A percentile compares a stretch with the other conserved stretches of the same genome.
Conservation (phyloP, 2,797 vertebrate species). For the Falco columbarius region DNA sequence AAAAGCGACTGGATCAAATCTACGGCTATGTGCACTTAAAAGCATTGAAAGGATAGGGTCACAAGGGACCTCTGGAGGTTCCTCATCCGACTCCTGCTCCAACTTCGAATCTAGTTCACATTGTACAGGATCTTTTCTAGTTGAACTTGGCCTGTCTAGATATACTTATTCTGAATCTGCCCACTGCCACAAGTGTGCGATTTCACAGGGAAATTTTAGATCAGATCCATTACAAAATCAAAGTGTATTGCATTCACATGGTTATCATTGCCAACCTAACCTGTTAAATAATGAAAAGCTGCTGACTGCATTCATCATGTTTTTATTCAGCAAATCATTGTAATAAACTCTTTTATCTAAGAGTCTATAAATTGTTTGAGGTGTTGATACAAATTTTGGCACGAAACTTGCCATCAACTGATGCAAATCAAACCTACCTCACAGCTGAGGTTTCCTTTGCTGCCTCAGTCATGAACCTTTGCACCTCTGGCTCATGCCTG, state of each 20-base stretch:
- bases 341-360: not conserved
- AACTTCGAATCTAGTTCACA: not conserved
- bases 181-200: not conserved
- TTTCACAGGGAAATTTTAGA: not conserved
- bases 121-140: not conserved
- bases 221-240: not conserved
- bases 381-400: not conserved
- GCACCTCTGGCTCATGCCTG: not conserved
- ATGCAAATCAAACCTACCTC: not conserved
- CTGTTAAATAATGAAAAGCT: not conserved
- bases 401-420: not conserved
- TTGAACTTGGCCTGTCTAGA: not conserved
- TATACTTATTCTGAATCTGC: not conserved
- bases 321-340: not conserved
- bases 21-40: not conserved
- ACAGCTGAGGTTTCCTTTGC: not conserved
- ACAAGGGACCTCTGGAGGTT: not conserved
- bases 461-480: not conserved
- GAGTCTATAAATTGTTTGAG: not conserved
- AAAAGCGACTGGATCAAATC: not conserved
- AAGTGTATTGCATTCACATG: not conserved
- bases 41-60: not conserved
- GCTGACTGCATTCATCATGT: not conserved
- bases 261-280: not conserved
- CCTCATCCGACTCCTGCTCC: not conserved